Evolutionary conservation across 2,113 vertebrate species (phyloP).

Genomic region (Aegotheles bennettii): DNA sequence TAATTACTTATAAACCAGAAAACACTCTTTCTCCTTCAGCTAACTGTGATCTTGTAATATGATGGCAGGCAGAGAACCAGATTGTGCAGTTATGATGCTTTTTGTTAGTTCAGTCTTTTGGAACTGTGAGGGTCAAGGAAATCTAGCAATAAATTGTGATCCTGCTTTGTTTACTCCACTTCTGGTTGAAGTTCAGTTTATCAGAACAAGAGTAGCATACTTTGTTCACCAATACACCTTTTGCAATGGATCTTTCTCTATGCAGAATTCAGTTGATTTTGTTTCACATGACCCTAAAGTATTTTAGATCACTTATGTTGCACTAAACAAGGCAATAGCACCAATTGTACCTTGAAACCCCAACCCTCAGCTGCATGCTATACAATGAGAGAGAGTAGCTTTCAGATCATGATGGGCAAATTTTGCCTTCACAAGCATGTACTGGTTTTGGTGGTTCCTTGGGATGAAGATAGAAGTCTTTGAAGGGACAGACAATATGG

Average conservation of each 20-base stretch:
- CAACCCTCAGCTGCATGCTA: neutral
- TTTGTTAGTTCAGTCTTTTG: neutral
- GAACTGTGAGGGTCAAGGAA: neutral
- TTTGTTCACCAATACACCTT: neutral
- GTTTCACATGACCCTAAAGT: neutral
- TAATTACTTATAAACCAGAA: neutral
- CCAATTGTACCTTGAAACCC: neutral
- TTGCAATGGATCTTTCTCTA: neutral
- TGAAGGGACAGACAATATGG: neutral
- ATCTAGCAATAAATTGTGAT: neutral
- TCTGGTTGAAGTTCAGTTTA: neutral
- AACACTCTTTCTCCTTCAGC: neutral
- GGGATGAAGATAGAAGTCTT: neutral
- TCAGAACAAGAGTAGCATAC: neutral
- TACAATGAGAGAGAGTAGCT: neutral
- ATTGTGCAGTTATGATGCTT: neutral
- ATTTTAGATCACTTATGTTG: neutral
- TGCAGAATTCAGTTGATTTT: neutral
- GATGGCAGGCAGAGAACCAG: neutral
- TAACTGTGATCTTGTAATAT: neutral
- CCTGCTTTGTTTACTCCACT: neutral
- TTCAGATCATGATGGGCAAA: neutral
- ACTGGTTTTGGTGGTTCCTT: neutral
- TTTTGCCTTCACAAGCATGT: neutral
- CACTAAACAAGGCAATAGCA: neutral